Percentiles rank a stretch among this genome's conserved stretches.
Evolutionary conservation across 2,888 invertebrate genomes (phyloP).

Genomic region (Dromius quadrimaculatus): DNA sequence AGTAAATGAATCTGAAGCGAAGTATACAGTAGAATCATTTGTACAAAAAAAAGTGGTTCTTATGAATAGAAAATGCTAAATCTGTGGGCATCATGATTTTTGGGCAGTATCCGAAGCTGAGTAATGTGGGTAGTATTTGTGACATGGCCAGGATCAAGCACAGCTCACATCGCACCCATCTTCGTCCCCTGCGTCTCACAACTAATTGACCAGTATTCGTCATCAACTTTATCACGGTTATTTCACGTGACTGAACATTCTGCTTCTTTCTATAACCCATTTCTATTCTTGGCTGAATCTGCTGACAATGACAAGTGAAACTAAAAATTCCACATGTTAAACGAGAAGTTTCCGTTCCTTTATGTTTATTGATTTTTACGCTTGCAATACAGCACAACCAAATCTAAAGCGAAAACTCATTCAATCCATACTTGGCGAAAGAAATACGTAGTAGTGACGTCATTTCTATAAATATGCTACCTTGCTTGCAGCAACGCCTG

Average conservation of each 20-base stretch:
- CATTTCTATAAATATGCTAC: slow-evolving; percentile 4
- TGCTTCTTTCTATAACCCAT: neutral
- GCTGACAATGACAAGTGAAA: neutral
- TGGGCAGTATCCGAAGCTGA: no score
- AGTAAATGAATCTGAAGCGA: no score
- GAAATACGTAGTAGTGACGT: slow-evolving; percentile 11
- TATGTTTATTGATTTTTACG: neutral
- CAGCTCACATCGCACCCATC: slow-evolving; percentile 1
- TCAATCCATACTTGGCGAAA: neutral
- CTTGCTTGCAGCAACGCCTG: neutral
- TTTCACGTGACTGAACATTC: neutral
- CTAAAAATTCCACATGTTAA: neutral
- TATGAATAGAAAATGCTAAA: no score
- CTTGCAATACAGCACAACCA: neutral
- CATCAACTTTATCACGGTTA: neutral
- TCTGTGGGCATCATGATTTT: no score
- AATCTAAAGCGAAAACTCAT: neutral
- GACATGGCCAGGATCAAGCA: neutral
- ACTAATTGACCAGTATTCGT: neutral
- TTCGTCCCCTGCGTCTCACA: neutral
- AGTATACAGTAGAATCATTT: no score
- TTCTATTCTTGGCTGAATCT: neutral
- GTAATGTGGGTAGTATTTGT: neutral
- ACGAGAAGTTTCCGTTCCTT: neutral
- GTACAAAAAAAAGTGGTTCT: no score